phyloP scores from a whole-genome alignment of 2,888 invertebrate species.

The Pseudoips prasinana region DNA sequence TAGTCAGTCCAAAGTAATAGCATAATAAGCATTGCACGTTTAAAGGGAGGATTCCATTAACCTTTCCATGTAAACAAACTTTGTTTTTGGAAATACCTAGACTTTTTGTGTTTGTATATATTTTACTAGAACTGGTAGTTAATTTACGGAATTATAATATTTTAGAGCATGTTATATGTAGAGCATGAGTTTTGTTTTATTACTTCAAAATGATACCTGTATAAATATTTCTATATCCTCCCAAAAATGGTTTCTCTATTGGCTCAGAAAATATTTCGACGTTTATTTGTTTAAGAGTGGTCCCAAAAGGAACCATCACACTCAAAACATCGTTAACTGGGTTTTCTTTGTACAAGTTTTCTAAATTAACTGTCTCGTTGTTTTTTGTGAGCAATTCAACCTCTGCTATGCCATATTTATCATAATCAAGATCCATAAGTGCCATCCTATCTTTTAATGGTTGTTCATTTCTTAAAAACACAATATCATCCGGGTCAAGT shows the following conservation, averaged over 20 bases:
- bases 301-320: conserved; percentile 66
- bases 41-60: too few relatives aligned
- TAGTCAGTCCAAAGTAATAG: too few relatives aligned
- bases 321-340: conserved; percentile 69
- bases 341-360: conserved; percentile 68
- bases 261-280: conserved; percentile 72
- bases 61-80: too few relatives aligned
- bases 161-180: too few relatives aligned
- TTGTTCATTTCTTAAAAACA: conserved; percentile 69
- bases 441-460: conserved; percentile 67
- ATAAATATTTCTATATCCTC: conserved; percentile 88
- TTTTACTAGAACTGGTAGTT: too few relatives aligned
- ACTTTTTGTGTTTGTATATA: too few relatives aligned
- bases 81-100: too few relatives aligned
- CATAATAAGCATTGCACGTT: too few relatives aligned
- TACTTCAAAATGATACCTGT: conserved; percentile 72
- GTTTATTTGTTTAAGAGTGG: conserved; percentile 62
- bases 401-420: conserved; percentile 73
- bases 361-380: conserved; percentile 60
- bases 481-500: conserved; percentile 72
- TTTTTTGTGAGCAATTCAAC: conserved; percentile 69
- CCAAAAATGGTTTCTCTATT: conserved; percentile 88
- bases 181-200: not conserved
- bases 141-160: too few relatives aligned
- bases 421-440: conserved; percentile 68